Percentiles rank a stretch among this genome's conserved stretches.
These are phyloP conservation scores for Buceros bicornis DNA, from an alignment of 2,797 vertebrate species.

Conservation along the genomic window DNA sequence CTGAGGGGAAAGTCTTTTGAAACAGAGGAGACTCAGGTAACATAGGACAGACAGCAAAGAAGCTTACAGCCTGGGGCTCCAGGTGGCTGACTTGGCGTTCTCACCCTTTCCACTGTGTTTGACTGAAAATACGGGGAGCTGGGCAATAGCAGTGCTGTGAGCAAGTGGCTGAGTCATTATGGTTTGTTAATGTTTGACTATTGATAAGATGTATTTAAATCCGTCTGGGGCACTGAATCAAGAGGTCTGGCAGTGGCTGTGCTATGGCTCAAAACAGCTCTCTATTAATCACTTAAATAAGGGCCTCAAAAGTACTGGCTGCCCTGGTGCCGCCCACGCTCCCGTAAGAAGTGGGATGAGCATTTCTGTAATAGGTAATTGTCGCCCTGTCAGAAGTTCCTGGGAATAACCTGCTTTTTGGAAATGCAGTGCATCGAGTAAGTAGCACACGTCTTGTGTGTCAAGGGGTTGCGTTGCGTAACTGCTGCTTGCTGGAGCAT, in stretches of 20 bases:
- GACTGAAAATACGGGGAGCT: not conserved
- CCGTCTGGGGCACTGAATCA: not conserved
- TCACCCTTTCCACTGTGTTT: not conserved
- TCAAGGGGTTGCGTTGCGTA: not conserved
- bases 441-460: not conserved
- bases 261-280: not conserved
- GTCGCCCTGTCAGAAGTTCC: not conserved
- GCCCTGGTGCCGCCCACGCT: rapidly evolving
- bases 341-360: rapidly evolving
- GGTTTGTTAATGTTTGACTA: not conserved
- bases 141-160: not conserved
- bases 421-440: not conserved
- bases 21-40: not conserved
- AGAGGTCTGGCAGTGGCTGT: not conserved
- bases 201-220: not conserved
- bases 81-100: not conserved
- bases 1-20: not conserved
- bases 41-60: not conserved
- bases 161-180: not conserved
- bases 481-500: not conserved
- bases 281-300: not conserved
- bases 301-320: not conserved
- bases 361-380: not conserved
- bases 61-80: not conserved
- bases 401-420: not conserved